These are phyloP conservation scores for Neocrepidodera transversa DNA, from an alignment of 2,888 invertebrate species.

Conservation along the genomic window DNA sequence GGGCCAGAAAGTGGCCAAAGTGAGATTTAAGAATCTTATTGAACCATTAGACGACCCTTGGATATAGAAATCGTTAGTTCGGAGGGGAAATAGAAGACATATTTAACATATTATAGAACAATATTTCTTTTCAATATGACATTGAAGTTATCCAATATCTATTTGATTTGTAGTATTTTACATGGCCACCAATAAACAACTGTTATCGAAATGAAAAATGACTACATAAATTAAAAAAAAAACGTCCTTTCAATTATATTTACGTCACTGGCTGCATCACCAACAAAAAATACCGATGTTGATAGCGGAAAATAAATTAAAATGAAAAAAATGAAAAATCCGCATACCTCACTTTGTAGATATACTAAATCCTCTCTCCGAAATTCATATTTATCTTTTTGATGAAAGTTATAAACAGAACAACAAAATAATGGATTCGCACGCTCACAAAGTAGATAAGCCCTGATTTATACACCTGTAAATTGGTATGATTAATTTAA, in stretches of 20 bases:
- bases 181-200: no score
- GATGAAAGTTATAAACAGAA: slow-evolving; percentile 13
- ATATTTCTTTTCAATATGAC: no score
- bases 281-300: background rate
- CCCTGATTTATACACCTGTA: slow-evolving; percentile 33
- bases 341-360: background rate
- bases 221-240: background rate
- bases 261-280: no score
- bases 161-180: no score
- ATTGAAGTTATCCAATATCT: no score
- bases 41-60: slow-evolving; percentile 50
- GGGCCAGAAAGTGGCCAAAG: slow-evolving; percentile 56
- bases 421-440: slow-evolving; percentile 19
- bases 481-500: slow-evolving; percentile 36
- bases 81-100: slow-evolving; percentile 19
- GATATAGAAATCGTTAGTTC: slow-evolving; percentile 24
- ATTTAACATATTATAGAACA: slow-evolving; percentile 1
- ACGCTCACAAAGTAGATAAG: slow-evolving; percentile 24
- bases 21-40: slow-evolving; percentile 58
- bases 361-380: background rate
- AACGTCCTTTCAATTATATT: background rate
- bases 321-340: background rate
- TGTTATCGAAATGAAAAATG: background rate
- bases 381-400: slow-evolving; percentile 8
- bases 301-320: background rate